A percentile compares a stretch with the other conserved stretches of the same genome.
Conservation (phyloP, 2,113 vertebrate species). For the Chionomys nivalis region DNA sequence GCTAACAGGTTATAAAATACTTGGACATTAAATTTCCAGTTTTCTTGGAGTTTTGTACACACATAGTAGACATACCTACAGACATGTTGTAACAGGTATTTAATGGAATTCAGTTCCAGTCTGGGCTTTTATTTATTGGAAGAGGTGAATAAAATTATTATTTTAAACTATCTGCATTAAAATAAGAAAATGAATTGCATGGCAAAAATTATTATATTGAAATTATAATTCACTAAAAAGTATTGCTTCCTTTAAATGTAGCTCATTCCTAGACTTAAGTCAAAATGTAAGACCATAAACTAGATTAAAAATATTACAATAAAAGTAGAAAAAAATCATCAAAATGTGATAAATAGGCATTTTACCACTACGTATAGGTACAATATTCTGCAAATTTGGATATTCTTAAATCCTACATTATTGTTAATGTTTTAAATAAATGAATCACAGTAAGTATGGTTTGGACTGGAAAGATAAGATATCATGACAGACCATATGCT, state of each 20-base stretch:
- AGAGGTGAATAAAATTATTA: constrained; percentile 48
- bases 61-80: constrained; percentile 45
- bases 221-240: constrained; percentile 38
- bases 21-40: constrained; percentile 62
- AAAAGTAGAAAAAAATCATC: neutral
- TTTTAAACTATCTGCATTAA: constrained; percentile 34
- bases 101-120: constrained; percentile 56
- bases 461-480: constrained; percentile 20
- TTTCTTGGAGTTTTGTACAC: constrained; percentile 67
- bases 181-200: constrained; percentile 36
- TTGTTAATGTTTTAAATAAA: constrained; percentile 16
- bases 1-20: constrained; percentile 62
- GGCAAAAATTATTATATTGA: constrained; percentile 21
- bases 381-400: neutral
- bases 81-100: constrained; percentile 17
- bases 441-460: neutral
- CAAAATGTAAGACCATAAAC: constrained; percentile 4
- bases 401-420: neutral
- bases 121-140: constrained; percentile 41
- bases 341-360: neutral
- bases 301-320: neutral
- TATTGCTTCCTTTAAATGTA: constrained; percentile 13
- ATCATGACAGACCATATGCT: neutral
- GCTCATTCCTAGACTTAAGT: neutral
- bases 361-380: neutral